Base-by-base conservation (phyloP, 2,888 invertebrate species). In the Drosophila eohydei region DNA sequence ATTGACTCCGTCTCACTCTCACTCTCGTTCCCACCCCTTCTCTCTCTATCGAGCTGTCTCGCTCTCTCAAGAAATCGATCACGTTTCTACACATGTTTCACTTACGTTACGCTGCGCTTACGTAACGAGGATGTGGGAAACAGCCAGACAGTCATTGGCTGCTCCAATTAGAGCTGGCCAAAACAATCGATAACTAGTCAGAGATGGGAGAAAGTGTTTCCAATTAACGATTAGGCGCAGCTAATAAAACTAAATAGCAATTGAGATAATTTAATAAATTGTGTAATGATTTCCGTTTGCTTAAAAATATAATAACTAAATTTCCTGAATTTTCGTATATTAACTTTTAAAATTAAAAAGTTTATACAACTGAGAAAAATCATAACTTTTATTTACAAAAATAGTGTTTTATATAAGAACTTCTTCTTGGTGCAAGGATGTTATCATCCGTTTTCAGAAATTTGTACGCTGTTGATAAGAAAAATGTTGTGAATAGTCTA, bases 81-180 rank as follows among this genome's bases (percentile, higher is more conserved):
- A 87, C 87, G 87, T 87, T 74, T 90, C 90, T 77, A 90, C 88
- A 89, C 90, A 90, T 87, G 89, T 78, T 76, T 85, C 77, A 81
- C 64, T 89, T 83, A 87, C 75, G 78, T 83, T 90, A 83, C 81
- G 81, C 30, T 59, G 68, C 74, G 88, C 77, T 83, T 89, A 83
- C 89, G 89, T 83, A 87, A 88, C 61, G 77, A 81, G 81, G 81
- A 77, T 77, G 56, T 80, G 74, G 57, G 55, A 26, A 14, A 28
- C 46, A 40, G 6, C 28, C 46, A 11, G 36, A 1, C 28, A 16
- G n/a, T 32, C 30, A 80, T 65, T 56, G 58, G 56, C 30, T 57
- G 73, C 66, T 80, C 72, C 81, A 77, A 77, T 77, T 77, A 71
- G 62, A 41, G 54, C 51, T 16, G 52, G 44, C 44, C 30, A n/a